Base-by-base conservation (phyloP, 1,140 invertebrate species). In the Drosophila micromelanica region DNA sequence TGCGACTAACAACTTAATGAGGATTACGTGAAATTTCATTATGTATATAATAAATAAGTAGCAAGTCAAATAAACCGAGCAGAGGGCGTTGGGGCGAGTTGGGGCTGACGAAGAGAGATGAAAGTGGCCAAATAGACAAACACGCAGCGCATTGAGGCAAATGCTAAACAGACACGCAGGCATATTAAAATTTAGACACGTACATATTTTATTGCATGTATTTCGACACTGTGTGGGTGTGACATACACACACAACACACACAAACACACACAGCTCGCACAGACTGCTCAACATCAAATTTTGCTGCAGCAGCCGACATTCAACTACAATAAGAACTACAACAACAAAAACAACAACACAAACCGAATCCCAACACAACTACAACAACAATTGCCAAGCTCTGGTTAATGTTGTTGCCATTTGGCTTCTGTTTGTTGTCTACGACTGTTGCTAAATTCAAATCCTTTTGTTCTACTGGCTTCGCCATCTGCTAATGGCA, bases 161-260 rank as follows among this genome's bases (percentile, higher is more conserved):
- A 76, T 69, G 74, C 73, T 59, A 74, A 70, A 62, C 57, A 74
- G 73, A 72, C 73, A 75, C 65, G 79, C 56, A 78, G 68, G 40
- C 71, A 82, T 82, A 84, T 82, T 82, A 82, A 84, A 82, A 82
- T 82, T 82, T 82, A 79, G 80, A 82, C 80, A 82, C 80, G 80
- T 84, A 78, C 80, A 79, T 77, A 76, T 82, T 84, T 82, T 82
- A 82, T 82, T 78, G 76, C 64, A 76, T 79, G 72, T 79, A 70
- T 73, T 74, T 70, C 27, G 37, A 37, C 48, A 49, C 59, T 17
- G 43, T 48, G 51, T 48, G 51, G n/a, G 56, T 57, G 30, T 73
- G 35, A 49, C 35, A 45, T 11, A 54, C 45, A 17, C 17, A 17
- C 17, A 17, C 17, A 17, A 17, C 40, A 15, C 17, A 27, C 7